Evolutionary conservation across 2,797 vertebrate species (phyloP).

Genomic region (Rhynchotus rufescens): DNA sequence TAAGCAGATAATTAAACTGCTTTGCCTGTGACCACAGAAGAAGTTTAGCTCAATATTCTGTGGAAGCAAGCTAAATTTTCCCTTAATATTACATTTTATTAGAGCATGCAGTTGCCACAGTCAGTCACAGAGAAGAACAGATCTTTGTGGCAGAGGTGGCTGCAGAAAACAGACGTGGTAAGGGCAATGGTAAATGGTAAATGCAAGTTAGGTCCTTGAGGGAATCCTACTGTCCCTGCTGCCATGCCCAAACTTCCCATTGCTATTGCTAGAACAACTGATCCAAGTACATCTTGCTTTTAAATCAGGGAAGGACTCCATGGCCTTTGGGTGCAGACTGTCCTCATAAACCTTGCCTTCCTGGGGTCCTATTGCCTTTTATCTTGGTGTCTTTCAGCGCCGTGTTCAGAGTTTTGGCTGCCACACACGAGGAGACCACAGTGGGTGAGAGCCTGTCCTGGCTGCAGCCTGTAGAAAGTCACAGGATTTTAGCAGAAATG

Average conservation of each 20-base stretch:
- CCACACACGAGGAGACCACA: not conserved
- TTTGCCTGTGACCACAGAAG: not conserved
- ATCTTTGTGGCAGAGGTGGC: not conserved
- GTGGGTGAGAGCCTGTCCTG: not conserved
- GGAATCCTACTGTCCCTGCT: not conserved
- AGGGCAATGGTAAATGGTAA: not conserved
- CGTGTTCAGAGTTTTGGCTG: not conserved
- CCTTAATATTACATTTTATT: not conserved
- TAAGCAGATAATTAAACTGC: conserved; percentile 24
- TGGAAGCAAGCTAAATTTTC: not conserved
- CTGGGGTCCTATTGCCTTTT: not conserved
- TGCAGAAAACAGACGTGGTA: not conserved
- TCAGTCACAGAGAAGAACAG: not conserved
- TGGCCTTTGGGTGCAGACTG: not conserved
- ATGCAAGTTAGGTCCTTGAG: not conserved
- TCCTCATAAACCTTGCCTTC: not conserved
- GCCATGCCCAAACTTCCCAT: not conserved
- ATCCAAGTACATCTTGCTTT: not conserved
- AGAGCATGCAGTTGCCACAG: not conserved
- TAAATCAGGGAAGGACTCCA: not conserved
- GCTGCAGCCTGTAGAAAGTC: not conserved
- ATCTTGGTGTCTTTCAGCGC: not conserved
- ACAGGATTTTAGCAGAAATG: not conserved
- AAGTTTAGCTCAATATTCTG: not conserved
- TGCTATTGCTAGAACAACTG: not conserved